These are phyloP conservation scores for Phocoena sinus DNA, from an alignment of 2,113 vertebrate genomes.

Conservation along the genomic window DNA sequence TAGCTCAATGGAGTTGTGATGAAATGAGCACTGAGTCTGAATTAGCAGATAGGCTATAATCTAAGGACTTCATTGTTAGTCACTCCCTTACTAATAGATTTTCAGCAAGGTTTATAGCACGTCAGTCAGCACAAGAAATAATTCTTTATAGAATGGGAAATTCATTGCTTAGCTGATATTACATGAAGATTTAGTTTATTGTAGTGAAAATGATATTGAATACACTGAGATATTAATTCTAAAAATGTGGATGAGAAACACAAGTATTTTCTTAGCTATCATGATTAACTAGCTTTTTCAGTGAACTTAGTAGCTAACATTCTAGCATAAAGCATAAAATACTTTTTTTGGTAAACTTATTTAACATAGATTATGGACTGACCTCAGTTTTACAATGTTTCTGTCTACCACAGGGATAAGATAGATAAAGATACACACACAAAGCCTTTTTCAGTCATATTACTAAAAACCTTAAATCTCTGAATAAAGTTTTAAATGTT, in stretches of 20 bases:
- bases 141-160: not conserved
- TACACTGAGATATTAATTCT: not conserved
- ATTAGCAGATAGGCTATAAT: not conserved
- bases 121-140: not conserved
- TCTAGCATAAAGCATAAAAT: not conserved
- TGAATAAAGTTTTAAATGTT: slow-evolving; percentile 27
- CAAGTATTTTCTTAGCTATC: not conserved
- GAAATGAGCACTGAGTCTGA: not conserved
- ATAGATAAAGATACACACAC: not conserved
- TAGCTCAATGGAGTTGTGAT: not conserved
- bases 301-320: slow-evolving; percentile 12
- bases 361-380: not conserved
- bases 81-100: not conserved
- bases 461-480: slow-evolving; percentile 3
- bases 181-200: not conserved
- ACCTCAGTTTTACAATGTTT: not conserved
- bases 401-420: not conserved
- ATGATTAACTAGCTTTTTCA: not conserved
- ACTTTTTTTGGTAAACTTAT: not conserved
- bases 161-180: not conserved
- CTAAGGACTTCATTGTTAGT: not conserved
- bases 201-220: not conserved
- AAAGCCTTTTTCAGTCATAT: not conserved
- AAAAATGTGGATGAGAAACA: not conserved
- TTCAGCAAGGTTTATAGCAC: not conserved